Percentiles rank a stretch among this genome's conserved stretches.
Conservation (phyloP, 2,888 invertebrate genomes). For the Cheilosia vulpina region DNA sequence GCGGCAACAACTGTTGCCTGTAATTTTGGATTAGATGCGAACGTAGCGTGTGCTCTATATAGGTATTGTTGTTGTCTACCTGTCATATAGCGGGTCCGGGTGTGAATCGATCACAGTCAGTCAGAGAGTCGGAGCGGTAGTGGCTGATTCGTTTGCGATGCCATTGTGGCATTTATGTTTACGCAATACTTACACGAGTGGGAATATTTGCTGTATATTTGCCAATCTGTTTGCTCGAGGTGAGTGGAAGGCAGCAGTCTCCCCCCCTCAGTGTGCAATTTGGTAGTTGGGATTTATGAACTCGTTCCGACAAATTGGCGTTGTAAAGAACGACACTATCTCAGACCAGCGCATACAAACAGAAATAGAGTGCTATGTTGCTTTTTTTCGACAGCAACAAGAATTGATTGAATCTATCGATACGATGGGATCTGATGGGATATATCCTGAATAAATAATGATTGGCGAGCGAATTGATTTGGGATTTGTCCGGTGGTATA, state of each 20-base stretch:
- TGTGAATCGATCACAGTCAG: conserved; percentile 70
- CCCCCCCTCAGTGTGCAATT: conserved; percentile 23
- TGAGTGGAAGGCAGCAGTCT: conserved; percentile 6
- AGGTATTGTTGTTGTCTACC: conserved; percentile 22
- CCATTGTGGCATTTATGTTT: conserved; percentile 24
- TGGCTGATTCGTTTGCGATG: conserved; percentile 9
- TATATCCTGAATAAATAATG: conserved; percentile 69
- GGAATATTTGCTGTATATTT: conserved; percentile 33
- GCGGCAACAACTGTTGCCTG: conserved; percentile 55
- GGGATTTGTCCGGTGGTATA: conserved; percentile 52
- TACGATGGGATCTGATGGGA: conserved; percentile 43
- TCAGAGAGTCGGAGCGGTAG: conserved; percentile 10
- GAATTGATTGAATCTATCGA: conserved; percentile 71
- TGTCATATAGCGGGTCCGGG: conserved; percentile 29
- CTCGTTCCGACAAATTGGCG: conserved; percentile 65
- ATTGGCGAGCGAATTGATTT: conserved; percentile 68
- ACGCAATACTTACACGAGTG: conserved; percentile 48
- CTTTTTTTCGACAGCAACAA: conserved; percentile 49
- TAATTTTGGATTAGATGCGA: conserved; percentile 45
- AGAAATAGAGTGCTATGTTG: conserved; percentile 42
- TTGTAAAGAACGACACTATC: conserved; percentile 52
- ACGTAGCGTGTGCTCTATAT: neutral
- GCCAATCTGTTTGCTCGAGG: conserved; percentile 32
- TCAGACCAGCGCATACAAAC: neutral
- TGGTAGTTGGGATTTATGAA: conserved; percentile 64